phyloP scores from a whole-genome alignment of 53 echinoderm and acorn worm genomes.

The Stichopus horrens region DNA sequence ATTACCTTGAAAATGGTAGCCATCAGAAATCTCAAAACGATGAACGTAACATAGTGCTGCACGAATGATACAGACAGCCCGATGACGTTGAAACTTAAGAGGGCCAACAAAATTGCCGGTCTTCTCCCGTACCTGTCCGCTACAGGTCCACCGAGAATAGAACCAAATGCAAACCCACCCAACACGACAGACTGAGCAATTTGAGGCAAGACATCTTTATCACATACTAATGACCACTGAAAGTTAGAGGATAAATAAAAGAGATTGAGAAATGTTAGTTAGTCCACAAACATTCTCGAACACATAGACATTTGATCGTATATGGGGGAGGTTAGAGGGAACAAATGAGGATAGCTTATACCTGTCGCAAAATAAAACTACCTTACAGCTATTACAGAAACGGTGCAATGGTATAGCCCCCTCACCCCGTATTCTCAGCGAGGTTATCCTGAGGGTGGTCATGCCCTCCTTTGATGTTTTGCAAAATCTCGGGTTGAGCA shows the following conservation, averaged over 20 bases:
- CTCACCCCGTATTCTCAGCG: no score
- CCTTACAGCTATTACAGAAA: no score
- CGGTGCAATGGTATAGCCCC: no score
- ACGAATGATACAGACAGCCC: constrained; percentile 13
- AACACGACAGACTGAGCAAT: neutral
- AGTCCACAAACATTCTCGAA: no score
- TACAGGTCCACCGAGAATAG: neutral
- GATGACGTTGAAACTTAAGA: neutral
- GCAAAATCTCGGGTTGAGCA: no score
- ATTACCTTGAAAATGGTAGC: constrained; percentile 25
- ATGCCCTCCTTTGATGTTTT: no score
- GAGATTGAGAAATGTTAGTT: neutral
- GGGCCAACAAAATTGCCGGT: neutral
- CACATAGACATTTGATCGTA: no score
- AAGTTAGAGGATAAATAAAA: neutral
- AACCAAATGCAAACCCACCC: constrained; percentile 26
- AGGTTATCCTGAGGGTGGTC: no score
- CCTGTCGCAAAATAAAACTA: no score
- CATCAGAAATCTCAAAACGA: constrained; percentile 2
- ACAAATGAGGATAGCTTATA: no score
- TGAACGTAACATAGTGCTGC: neutral
- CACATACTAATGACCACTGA: constrained; percentile 23
- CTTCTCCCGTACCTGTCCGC: constrained; percentile 27
- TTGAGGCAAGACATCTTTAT: constrained; percentile 12
- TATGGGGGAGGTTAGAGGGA: no score